Percentiles rank a stretch among this genome's conserved stretches.
Evolutionary conservation across 1,140 invertebrate species (phyloP).

Genomic region (Nebria ingens): DNA sequence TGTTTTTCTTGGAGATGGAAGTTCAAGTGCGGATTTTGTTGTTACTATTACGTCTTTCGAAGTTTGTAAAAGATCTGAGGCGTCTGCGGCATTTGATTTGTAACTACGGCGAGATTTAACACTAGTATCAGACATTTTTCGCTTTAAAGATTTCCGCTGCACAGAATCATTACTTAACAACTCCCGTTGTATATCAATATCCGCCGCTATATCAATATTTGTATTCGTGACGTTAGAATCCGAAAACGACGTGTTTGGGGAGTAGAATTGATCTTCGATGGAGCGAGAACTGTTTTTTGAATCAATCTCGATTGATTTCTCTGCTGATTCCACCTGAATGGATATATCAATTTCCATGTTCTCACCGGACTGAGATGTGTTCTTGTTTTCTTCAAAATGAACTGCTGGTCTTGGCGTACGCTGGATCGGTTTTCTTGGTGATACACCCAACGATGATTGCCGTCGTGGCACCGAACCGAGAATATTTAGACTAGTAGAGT

Average conservation of each 20-base stretch:
- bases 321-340: neutral
- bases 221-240: slow-evolving; percentile 3
- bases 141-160: neutral
- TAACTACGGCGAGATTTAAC: neutral
- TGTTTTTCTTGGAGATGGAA: neutral
- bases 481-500: neutral
- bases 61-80: neutral
- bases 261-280: slow-evolving; percentile 19
- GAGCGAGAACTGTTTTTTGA: slow-evolving; percentile 18
- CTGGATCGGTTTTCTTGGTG: neutral
- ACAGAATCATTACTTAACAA: neutral
- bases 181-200: neutral
- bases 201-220: neutral
- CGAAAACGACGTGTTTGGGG: slow-evolving; percentile 19
- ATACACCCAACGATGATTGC: slow-evolving; percentile 1
- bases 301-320: slow-evolving; percentile 2
- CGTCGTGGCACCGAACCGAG: slow-evolving; percentile 2
- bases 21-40: slow-evolving; percentile 1
- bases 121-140: neutral
- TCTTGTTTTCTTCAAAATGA: slow-evolving; percentile 17
- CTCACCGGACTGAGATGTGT: slow-evolving; percentile 10
- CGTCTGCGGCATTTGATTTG: neutral
- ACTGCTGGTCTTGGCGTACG: slow-evolving; percentile 15
- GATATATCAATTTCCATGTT: slow-evolving; percentile 5
- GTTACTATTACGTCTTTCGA: slow-evolving; percentile 1